These are phyloP conservation scores for Scylla paramamosain DNA, from an alignment of 1,140 invertebrate genomes.

Conservation along the genomic window DNA sequence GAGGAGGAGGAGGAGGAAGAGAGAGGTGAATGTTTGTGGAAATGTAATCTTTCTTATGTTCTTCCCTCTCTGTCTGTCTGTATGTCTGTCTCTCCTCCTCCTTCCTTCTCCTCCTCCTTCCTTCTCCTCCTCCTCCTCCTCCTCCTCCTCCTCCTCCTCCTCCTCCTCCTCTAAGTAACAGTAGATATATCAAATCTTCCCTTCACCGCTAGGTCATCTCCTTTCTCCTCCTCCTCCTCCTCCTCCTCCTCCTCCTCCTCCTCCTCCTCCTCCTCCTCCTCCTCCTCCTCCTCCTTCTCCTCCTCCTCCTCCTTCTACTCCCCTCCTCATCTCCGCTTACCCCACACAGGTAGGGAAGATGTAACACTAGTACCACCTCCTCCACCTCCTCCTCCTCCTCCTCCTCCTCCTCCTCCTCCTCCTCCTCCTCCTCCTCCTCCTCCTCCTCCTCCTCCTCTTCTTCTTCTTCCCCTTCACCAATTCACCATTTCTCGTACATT, in stretches of 20 bases:
- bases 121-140: background rate
- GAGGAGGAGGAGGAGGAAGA: background rate
- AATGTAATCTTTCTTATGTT: no score
- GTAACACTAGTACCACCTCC: no score
- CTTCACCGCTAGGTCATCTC: no score
- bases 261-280: background rate
- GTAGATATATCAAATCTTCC: no score
- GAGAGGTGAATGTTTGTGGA: background rate
- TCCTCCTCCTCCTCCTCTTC: conserved; percentile 18
- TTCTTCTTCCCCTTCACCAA: background rate
- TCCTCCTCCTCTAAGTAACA: no score
- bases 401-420: background rate
- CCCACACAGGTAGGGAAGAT: no score
- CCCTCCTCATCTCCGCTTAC: background rate
- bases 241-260: background rate
- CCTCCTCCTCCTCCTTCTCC: no score
- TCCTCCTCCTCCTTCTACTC: background rate
- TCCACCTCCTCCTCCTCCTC: background rate
- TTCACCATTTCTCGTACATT: background rate
- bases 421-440: conserved; percentile 23
- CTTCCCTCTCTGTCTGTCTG: no score
- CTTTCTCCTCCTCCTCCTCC: background rate
- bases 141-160: no score
- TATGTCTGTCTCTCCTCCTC: no score
- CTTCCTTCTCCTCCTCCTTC: background rate